phyloP scores from a whole-genome alignment of 2,113 vertebrate genomes.

The Leucopsar rothschildi region DNA sequence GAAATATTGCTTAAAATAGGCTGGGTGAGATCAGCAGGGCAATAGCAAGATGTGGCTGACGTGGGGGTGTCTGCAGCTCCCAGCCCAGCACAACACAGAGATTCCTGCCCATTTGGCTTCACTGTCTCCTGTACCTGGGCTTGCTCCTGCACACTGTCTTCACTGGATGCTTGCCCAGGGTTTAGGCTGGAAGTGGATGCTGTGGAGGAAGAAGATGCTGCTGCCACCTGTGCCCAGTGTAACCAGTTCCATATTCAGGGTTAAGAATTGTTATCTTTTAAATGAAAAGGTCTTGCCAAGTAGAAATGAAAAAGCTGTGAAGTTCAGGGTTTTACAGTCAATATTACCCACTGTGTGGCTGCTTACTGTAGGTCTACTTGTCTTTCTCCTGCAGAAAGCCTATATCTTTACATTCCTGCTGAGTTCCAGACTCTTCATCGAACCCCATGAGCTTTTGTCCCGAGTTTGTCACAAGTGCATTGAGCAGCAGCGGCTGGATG shows the following conservation, averaged over 20 bases:
- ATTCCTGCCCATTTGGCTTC: background rate
- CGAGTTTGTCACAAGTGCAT: conserved; percentile 88
- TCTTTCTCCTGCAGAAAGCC: conserved; percentile 78
- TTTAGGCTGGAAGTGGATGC: background rate
- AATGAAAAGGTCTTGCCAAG: background rate
- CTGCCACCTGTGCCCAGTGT: background rate
- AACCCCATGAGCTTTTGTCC: conserved; percentile 86
- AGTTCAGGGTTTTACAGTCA: background rate
- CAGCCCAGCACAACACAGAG: background rate
- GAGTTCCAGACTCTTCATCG: conserved; percentile 90
- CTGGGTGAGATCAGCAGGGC: background rate
- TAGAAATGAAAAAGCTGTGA: background rate
- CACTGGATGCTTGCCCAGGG: background rate
- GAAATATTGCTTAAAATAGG: background rate
- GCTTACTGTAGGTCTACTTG: background rate
- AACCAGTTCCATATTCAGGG: background rate
- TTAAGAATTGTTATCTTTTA: background rate
- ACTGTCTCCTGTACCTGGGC: background rate
- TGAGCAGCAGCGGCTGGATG: conserved; percentile 87
- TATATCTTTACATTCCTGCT: conserved; percentile 93
- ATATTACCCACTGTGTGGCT: background rate
- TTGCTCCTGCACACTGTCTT: background rate
- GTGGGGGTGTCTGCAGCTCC: background rate
- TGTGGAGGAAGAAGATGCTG: background rate
- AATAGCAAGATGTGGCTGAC: background rate